Evolutionary conservation across 2,888 invertebrate species (phyloP).

Genomic region (Deroplatys truncata): DNA sequence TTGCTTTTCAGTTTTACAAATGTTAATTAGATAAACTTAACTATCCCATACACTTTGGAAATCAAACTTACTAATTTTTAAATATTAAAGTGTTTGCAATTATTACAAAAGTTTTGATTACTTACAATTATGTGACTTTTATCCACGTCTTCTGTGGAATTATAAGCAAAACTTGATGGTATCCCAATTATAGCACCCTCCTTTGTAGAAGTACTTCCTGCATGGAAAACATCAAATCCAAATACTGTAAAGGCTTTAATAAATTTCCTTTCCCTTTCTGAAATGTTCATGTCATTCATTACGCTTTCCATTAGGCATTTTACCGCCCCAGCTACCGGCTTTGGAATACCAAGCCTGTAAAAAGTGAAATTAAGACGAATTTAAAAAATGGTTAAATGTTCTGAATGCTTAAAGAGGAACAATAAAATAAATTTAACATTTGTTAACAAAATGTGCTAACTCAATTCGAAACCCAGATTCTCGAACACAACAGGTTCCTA

Average conservation of each 20-base stretch:
- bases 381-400: background rate
- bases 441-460: too few species aligned
- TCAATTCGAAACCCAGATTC: too few species aligned
- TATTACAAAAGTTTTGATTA: background rate
- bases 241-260: constrained; percentile 64
- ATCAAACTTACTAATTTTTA: background rate
- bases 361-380: background rate
- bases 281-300: constrained; percentile 55
- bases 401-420: too few species aligned
- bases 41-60: too few species aligned
- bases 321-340: constrained; percentile 51
- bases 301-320: constrained; percentile 53
- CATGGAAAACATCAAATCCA: constrained; percentile 69
- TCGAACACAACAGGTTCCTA: too few species aligned
- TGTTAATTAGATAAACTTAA: too few species aligned
- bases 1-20: too few species aligned
- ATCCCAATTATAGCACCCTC: constrained; percentile 69
- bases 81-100: background rate
- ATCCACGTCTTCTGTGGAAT: constrained; percentile 52
- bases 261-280: constrained; percentile 47
- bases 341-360: constrained; percentile 56
- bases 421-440: too few species aligned
- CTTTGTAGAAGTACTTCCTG: constrained; percentile 52
- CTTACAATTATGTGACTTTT: constrained; percentile 53
- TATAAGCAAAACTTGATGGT: constrained; percentile 66